These are phyloP conservation scores for Calliphora vomitoria DNA, from an alignment of 2,888 invertebrate genomes.

Conservation along the genomic window DNA sequence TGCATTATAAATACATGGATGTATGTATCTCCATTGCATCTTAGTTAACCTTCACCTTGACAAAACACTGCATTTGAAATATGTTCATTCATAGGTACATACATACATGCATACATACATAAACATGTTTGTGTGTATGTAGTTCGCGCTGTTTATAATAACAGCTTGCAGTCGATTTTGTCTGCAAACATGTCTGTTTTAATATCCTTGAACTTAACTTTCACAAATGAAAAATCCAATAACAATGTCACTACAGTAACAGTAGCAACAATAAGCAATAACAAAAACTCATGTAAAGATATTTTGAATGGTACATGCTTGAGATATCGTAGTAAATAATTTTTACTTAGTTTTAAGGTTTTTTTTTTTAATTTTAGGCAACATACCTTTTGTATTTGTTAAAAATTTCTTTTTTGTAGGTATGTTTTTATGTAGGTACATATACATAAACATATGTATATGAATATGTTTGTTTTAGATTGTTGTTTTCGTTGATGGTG, in stretches of 20 bases:
- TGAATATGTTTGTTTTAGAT: not conserved
- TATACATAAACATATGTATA: not conserved
- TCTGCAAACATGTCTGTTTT: conserved; percentile 62
- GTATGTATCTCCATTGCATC: conserved; percentile 25
- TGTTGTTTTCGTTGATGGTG: not conserved
- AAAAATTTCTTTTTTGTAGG: not conserved
- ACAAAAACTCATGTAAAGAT: not conserved
- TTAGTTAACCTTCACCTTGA: conserved; percentile 70
- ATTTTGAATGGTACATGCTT: not conserved
- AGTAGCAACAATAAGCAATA: not conserved
- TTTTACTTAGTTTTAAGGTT: too few relatives aligned
- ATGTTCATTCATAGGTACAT: not conserved
- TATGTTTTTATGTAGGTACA: not conserved
- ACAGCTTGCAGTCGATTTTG: conserved; percentile 43
- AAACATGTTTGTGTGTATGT: not conserved
- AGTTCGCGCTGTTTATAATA: not conserved
- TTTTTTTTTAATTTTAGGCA: not conserved
- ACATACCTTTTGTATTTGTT: conserved; percentile 19
- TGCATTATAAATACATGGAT: not conserved
- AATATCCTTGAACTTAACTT: conserved; percentile 74
- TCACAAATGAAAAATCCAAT: conserved; percentile 64
- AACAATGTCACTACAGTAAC: not conserved
- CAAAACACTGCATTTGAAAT: conserved; percentile 31
- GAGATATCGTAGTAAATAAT: not conserved
- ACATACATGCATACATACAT: not conserved